These are phyloP conservation scores for Theropithecus gelada DNA, from an alignment of 2,113 vertebrate genomes.

Conservation along the genomic window DNA sequence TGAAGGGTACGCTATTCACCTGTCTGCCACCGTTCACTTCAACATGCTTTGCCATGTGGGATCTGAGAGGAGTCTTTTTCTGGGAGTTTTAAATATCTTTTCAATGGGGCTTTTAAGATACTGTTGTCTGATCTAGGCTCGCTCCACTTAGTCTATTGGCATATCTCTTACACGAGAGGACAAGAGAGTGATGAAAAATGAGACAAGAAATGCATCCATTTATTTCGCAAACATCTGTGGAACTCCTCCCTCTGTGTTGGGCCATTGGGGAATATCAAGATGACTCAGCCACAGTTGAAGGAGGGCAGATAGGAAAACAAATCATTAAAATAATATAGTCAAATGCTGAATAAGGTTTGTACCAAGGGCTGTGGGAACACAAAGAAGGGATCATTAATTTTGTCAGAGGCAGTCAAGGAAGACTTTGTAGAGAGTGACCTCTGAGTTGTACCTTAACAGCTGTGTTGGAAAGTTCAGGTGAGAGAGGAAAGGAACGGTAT, in stretches of 20 bases:
- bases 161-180: neutral
- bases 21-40: neutral
- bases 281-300: neutral
- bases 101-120: constrained; percentile 15
- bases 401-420: neutral
- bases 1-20: constrained; percentile 53
- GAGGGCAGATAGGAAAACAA: constrained; percentile 52
- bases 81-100: too few relatives aligned
- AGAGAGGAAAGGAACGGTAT: neutral
- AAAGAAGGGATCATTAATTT: neutral
- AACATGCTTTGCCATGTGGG: neutral
- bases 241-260: neutral
- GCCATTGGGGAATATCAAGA: neutral
- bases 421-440: neutral
- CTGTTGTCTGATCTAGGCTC: neutral
- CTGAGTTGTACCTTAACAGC: neutral
- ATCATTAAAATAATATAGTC: constrained; percentile 34
- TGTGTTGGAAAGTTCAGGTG: neutral
- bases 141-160: neutral
- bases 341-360: constrained; percentile 47
- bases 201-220: neutral
- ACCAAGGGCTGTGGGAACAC: neutral
- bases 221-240: neutral
- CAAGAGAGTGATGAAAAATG: neutral
- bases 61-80: neutral